Base-by-base conservation (phyloP, 2,113 vertebrate genomes). In the Typhlomys cinereus region DNA sequence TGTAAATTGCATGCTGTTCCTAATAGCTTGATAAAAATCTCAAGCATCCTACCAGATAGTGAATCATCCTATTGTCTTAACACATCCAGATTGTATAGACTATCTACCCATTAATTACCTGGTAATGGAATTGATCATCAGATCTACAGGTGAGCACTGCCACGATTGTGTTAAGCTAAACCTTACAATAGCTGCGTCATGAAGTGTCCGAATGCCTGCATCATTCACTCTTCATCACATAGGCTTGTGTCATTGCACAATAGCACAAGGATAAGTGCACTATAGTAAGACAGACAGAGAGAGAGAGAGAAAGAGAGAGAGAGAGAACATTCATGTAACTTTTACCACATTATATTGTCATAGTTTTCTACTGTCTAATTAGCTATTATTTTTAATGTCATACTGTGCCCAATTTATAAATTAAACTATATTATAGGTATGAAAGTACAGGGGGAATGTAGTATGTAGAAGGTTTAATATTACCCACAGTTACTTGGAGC, bases 191-290 rank as follows among this genome's bases (percentile, higher is more conserved):
- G 57, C 41, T 31, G 18, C 57, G 25, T 64, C 34, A 12, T 21
- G 44, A 14, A 12, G 8, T 0, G 2, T 39, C n/a, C 23, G 29
- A n/a, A 11, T 1, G 31, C 34, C 54, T 7, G 0, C 23, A 0
- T 5, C 73, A 9, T 17, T 67, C 73, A 27, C 83, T 23, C 62
- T 46, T 29, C 21, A 10, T 69, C 34, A 11, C 23, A 4, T 15
- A 34, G 39, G 25, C 41, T 57, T 69, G 59, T 17, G 3, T 34
- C 23, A 48, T n/a, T 31, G 48, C 31, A 46, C 39, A 41, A 2
- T 31, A 84, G 2, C 36, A 14, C 14, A 66, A 66, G 46, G 6
- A 31, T 23, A 27, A 83, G 12, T 44, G 41, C 1, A 5, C 10
- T 23, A 5, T 6, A 41, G 17, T 2, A 34, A 17, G 44, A 29